Conservation (phyloP, 2,888 invertebrate species). For the Sthenelais limicola region DNA sequence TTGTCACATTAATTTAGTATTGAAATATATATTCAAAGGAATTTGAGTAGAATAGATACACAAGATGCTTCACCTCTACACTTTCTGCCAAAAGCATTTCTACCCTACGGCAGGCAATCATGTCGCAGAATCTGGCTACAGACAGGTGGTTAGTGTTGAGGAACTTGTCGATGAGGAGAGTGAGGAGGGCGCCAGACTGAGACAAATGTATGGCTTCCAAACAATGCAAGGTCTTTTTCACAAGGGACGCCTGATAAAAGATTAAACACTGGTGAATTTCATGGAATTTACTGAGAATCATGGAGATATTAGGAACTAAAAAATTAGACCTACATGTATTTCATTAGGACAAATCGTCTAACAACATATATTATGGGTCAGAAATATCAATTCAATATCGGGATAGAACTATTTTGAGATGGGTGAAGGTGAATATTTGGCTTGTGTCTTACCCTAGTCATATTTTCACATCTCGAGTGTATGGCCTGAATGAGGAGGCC, state of each 20-base stretch:
- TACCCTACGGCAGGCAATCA: constrained; percentile 80
- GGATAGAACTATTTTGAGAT: too few relatives aligned
- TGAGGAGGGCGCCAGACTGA: constrained; percentile 83
- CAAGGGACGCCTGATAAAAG: constrained; percentile 77
- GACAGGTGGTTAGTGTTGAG: constrained; percentile 81
- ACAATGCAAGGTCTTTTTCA: constrained; percentile 80
- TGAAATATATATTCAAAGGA: too few relatives aligned
- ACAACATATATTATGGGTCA: too few relatives aligned
- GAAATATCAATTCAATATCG: too few relatives aligned
- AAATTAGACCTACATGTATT: too few relatives aligned
- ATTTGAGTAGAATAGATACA: too few relatives aligned
- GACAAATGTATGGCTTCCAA: constrained; percentile 77
- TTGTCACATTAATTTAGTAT: too few relatives aligned
- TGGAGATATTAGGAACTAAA: too few relatives aligned
- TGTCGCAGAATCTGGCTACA: constrained; percentile 80
- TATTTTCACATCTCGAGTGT: constrained; percentile 78
- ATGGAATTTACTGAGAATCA: too few relatives aligned
- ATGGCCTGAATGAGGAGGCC: constrained; percentile 82
- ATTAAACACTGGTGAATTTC: too few relatives aligned
- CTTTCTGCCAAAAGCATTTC: constrained; percentile 80
- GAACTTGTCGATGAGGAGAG: constrained; percentile 78
- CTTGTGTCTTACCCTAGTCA: constrained; percentile 66
- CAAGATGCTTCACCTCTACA: constrained; percentile 65
- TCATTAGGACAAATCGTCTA: too few relatives aligned
- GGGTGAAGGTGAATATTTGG: too few relatives aligned